phyloP scores from a whole-genome alignment of 53 echinoderm and acorn worm genomes.

The Arbacia lixula region DNA sequence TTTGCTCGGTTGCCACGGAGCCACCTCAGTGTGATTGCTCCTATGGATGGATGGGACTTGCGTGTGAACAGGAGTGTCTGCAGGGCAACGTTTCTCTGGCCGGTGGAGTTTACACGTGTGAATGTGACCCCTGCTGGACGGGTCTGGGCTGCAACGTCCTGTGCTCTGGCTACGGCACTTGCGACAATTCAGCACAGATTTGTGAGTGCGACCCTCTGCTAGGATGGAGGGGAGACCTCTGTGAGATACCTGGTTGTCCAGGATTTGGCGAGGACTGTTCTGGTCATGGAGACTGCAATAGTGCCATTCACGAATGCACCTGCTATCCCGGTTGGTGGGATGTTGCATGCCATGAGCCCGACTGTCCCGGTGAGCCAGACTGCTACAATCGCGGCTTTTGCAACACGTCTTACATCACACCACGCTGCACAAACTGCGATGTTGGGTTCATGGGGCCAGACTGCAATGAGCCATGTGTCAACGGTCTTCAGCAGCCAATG shows the following conservation, averaged over 20 bases:
- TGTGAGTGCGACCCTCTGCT: constrained; percentile 79
- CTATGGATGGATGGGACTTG: constrained; percentile 80
- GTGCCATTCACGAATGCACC: constrained; percentile 88
- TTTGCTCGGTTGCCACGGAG: constrained; percentile 59
- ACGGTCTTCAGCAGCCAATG: constrained; percentile 84
- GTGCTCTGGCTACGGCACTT: constrained; percentile 80
- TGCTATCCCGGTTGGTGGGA: constrained; percentile 88
- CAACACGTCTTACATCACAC: constrained; percentile 70
- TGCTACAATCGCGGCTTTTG: constrained; percentile 87
- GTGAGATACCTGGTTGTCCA: constrained; percentile 91
- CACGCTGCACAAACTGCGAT: constrained; percentile 79
- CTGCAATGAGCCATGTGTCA: constrained; percentile 79
- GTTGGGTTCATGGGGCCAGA: constrained; percentile 88
- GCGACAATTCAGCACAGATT: constrained; percentile 46
- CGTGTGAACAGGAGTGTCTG: constrained; percentile 82
- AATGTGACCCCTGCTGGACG: constrained; percentile 93
- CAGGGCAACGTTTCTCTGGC: constrained; percentile 62
- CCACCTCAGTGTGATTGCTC: constrained; percentile 82
- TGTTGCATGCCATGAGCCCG: constrained; percentile 79
- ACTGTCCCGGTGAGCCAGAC: constrained; percentile 92
- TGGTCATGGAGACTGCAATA: constrained; percentile 95
- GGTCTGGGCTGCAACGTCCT: constrained; percentile 77
- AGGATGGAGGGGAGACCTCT: constrained; percentile 85
- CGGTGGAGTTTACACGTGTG: constrained; percentile 74
- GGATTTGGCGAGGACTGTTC: constrained; percentile 81